Evolutionary conservation across 2,888 invertebrate genomes (phyloP), one percentile per base, ranked within the genome.

Genomic region (Yponomeuta plumbellus): DNA sequence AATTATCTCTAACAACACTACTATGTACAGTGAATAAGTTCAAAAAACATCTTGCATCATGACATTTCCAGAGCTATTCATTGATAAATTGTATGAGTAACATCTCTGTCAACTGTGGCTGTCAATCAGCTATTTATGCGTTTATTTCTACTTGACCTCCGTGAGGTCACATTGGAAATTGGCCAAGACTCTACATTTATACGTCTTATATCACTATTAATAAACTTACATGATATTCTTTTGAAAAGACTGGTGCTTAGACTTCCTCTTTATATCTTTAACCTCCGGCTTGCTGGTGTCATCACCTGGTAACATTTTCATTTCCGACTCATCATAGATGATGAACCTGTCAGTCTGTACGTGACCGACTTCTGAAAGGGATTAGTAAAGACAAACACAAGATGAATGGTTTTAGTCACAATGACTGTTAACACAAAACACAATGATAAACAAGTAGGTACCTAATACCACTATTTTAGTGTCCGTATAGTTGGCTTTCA

Each of bases 191-290:
- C 34, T 34, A 34, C 8, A 8, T 34, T 6, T 8, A 10, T 8
- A 8, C 34, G 34, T 34, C 8, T 5, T 4, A 34, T 34, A 34
- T 5, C 8, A 34, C 8, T 34, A 8, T 6, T 34, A 34, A 34
- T 34, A 34, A 8, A 83, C 90, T 87, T 71, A 89, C 90, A 87
- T 80, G 52, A 91, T 80, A 72, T 79, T 89, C 71, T 89, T 91
- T 70, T 84, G 85, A 59, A 88, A 75, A 0, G 88, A 88, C 69
- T 88, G 85, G 65, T 81, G 81, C 56, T 56, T 56, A 4, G 11
- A 76, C 74, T 59, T 72, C 70, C 67, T 66, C 66, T 65, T 74
- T 76, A 21, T 39, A 20, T 10, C 76, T 72, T 80, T 78, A 64
- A 73, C 71, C 70, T 86, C 85, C 2, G 76, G 70, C 1, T 75